Evolutionary conservation across 1,140 invertebrate species (phyloP).

Genomic region (Drosophila prosaltans): DNA sequence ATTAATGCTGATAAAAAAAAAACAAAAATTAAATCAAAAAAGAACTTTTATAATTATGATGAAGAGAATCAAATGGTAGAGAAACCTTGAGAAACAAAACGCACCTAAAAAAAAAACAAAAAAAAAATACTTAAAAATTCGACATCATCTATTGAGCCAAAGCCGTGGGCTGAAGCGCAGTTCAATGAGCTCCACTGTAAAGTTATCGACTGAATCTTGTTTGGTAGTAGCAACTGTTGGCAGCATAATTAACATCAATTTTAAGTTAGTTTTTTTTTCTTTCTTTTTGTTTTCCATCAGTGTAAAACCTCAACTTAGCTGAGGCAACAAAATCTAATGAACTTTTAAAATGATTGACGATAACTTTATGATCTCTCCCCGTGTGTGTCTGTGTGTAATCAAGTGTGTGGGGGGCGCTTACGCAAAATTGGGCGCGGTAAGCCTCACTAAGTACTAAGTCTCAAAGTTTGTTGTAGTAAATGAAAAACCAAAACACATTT

Average conservation of each 20-base stretch:
- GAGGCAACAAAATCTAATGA: slow-evolving; percentile 59
- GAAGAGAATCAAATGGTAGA: not conserved
- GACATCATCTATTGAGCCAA: slow-evolving; percentile 21
- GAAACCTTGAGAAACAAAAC: slow-evolving; percentile 40
- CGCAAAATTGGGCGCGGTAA: slow-evolving; percentile 8
- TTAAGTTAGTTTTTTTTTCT: slow-evolving; percentile 37
- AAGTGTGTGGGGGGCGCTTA: not conserved
- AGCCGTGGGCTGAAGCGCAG: slow-evolving; percentile 60
- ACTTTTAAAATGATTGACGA: slow-evolving; percentile 63
- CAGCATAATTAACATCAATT: slow-evolving; percentile 74
- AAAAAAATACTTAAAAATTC: slow-evolving; percentile 8
- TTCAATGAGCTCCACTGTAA: slow-evolving; percentile 67
- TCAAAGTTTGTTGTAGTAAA: not conserved
- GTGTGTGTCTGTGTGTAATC: not conserved
- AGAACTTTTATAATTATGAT: slow-evolving; percentile 15
- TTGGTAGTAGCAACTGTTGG: slow-evolving; percentile 58
- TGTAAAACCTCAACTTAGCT: slow-evolving; percentile 44
- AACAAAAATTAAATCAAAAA: not conserved
- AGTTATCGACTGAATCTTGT: slow-evolving; percentile 36
- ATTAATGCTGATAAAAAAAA: not conserved
- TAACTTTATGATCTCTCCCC: not conserved
- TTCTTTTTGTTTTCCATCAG: slow-evolving; percentile 38
- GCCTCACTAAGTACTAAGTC: not conserved
- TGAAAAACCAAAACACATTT: not conserved
- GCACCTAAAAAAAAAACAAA: slow-evolving; percentile 34